Evolutionary conservation across 2,888 invertebrate species (phyloP).

Genomic region (Creontiades dilutus): DNA sequence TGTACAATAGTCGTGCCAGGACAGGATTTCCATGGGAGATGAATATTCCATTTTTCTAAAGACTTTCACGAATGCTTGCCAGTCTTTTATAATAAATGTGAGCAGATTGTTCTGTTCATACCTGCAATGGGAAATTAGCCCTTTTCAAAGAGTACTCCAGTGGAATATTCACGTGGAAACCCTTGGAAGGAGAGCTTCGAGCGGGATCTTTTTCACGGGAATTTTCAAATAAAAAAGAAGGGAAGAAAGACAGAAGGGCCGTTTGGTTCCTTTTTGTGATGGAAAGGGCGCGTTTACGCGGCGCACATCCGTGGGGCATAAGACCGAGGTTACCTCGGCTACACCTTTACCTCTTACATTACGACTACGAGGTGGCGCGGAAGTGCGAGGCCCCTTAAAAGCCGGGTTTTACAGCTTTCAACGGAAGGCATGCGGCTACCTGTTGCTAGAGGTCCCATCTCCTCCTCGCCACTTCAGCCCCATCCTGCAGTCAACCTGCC

Average conservation of each 20-base stretch:
- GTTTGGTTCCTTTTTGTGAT: constrained; percentile 42
- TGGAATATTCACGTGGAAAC: too few relatives aligned
- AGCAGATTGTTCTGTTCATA: too few relatives aligned
- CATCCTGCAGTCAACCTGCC: neutral
- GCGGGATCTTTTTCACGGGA: neutral
- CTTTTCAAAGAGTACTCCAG: too few relatives aligned
- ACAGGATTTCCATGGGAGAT: too few relatives aligned
- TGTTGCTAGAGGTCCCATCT: constrained; percentile 41
- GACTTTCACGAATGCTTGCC: too few relatives aligned
- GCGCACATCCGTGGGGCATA: neutral
- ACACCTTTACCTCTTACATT: constrained; percentile 15
- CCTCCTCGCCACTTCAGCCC: neutral
- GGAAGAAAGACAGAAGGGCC: constrained; percentile 9
- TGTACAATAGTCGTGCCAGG: too few relatives aligned
- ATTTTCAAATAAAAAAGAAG: neutral
- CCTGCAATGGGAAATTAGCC: too few relatives aligned
- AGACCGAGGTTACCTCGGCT: constrained; percentile 41
- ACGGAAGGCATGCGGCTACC: constrained; percentile 58
- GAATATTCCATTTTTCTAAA: too few relatives aligned
- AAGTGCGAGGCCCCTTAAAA: constrained; percentile 56
- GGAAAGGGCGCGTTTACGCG: constrained; percentile 40
- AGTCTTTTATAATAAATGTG: too few relatives aligned
- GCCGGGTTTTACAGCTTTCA: constrained; percentile 66
- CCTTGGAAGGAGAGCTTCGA: neutral
- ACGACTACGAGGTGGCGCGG: constrained; percentile 43